These are phyloP conservation scores for Coregonus sp. DNA, from an alignment of 2,797 vertebrate species.

Conservation along the genomic window DNA sequence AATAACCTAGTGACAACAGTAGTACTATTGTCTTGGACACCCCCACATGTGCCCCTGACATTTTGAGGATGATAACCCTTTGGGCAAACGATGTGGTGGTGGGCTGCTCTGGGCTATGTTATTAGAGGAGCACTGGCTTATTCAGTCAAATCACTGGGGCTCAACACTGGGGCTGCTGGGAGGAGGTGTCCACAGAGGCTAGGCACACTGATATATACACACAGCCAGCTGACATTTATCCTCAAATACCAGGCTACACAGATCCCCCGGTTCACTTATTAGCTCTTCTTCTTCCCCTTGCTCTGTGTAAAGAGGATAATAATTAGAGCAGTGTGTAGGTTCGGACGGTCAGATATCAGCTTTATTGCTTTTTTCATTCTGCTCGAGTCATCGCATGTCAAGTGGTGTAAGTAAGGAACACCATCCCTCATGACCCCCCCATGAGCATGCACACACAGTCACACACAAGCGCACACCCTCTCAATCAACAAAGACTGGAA, in stretches of 20 bases:
- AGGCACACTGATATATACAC: neutral
- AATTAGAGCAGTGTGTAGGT: slow-evolving; percentile 12
- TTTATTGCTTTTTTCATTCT: slow-evolving; percentile 2
- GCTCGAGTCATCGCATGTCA: neutral
- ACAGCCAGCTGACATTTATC: slow-evolving; percentile 38
- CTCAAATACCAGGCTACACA: slow-evolving; percentile 35
- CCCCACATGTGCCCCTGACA: neutral
- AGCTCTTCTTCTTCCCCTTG: slow-evolving; percentile 23
- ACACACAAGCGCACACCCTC: neutral
- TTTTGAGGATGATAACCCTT: neutral
- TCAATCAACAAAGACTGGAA: neutral
- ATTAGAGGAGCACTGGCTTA: neutral
- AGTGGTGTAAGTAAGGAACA: neutral
- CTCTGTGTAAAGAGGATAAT: slow-evolving; percentile 29
- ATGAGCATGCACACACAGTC: neutral
- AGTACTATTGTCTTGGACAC: neutral
- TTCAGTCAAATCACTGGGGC: neutral
- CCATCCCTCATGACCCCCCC: neutral
- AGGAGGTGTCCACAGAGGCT: neutral
- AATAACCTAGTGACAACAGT: neutral
- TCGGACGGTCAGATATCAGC: neutral
- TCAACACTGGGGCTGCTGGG: neutral
- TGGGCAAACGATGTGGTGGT: neutral
- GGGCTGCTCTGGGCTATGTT: neutral
- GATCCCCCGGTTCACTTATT: slow-evolving; percentile 27